Conservation (phyloP, 2,888 invertebrate genomes). For the Gisinianus flammeolus region DNA sequence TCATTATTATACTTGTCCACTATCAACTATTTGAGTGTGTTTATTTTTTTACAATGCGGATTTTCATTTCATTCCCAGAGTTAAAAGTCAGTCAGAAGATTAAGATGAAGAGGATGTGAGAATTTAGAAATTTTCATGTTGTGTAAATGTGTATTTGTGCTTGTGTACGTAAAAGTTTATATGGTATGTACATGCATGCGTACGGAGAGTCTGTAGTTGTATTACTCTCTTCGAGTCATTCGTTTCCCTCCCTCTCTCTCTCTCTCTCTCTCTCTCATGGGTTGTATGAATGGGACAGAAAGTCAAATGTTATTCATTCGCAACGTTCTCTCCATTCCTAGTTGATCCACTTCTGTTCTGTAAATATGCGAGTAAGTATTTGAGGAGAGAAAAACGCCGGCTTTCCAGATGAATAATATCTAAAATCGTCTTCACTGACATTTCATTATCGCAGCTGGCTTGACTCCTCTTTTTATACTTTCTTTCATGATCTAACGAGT, state of each 20-base stretch:
- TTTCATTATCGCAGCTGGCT: conserved; percentile 41
- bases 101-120: neutral
- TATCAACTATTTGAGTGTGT: too few relatives aligned
- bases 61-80: neutral
- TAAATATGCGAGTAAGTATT: conserved; percentile 40
- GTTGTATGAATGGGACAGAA: conserved; percentile 38
- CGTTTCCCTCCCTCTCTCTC: neutral
- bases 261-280: neutral
- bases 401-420: conserved; percentile 41
- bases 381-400: conserved; percentile 38
- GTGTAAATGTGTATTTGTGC: neutral
- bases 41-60: neutral
- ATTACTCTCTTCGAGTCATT: neutral
- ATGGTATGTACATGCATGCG: neutral
- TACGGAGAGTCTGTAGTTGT: neutral
- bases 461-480: conserved; percentile 39
- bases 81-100: neutral
- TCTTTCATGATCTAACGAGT: conserved; percentile 38
- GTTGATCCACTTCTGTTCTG: conserved; percentile 41
- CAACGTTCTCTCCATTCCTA: conserved; percentile 29
- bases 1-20: neutral
- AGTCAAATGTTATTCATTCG: conserved; percentile 41
- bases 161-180: neutral
- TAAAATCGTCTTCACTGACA: conserved; percentile 40
- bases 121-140: neutral